These are phyloP conservation scores for Bufo bufo DNA, from an alignment of 2,113 vertebrate genomes.

Conservation along the genomic window DNA sequence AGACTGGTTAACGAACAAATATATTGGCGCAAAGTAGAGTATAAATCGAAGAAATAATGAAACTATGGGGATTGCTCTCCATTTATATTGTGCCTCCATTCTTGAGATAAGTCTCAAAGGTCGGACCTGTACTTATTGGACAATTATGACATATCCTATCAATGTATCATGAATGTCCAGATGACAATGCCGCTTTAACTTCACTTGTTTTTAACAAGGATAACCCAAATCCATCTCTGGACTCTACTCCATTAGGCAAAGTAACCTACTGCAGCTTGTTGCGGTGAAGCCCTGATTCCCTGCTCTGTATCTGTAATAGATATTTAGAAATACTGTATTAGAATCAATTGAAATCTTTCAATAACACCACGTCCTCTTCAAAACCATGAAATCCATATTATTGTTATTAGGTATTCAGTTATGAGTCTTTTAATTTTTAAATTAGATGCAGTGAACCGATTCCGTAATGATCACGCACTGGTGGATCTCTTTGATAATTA, in stretches of 20 bases:
- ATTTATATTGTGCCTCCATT: too few relatives aligned
- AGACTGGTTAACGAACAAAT: too few relatives aligned
- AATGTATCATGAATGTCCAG: too few relatives aligned
- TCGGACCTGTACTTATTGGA: too few relatives aligned
- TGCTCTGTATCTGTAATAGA: not conserved
- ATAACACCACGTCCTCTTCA: not conserved
- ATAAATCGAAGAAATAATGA: too few relatives aligned
- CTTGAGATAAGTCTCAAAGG: too few relatives aligned
- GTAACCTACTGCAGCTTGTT: not conserved
- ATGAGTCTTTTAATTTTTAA: conserved; percentile 26
- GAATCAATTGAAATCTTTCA: not conserved
- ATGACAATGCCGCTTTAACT: too few relatives aligned
- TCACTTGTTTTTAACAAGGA: not conserved
- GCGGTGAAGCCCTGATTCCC: not conserved
- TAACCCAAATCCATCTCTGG: not conserved
- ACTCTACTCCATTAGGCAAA: not conserved
- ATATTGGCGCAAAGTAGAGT: too few relatives aligned
- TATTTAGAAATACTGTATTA: not conserved
- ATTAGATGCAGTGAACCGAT: conserved; percentile 23
- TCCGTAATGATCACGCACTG: not conserved
- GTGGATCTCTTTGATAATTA: conserved; percentile 41
- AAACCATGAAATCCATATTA: conserved; percentile 5
- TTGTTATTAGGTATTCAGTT: conserved; percentile 30
- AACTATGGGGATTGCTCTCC: too few relatives aligned
- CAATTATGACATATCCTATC: too few relatives aligned